Evolutionary conservation across 1,140 invertebrate species (phyloP), one percentile per base, ranked within the genome.

Genomic region (Mya arenaria): DNA sequence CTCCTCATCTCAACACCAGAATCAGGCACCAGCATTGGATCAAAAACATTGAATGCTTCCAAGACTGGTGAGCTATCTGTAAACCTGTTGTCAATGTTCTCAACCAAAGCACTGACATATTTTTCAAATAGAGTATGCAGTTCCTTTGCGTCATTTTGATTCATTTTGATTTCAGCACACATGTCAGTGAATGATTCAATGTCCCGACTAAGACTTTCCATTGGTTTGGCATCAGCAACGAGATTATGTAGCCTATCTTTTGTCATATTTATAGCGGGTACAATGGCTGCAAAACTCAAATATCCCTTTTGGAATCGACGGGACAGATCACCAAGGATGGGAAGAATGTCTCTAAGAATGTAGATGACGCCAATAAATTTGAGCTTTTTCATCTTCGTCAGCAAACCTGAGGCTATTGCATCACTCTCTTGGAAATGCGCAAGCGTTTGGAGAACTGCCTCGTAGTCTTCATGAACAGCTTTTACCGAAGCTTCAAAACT

Each of bases 401-500:
- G 34, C 25, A 79, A 37, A 17, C 77, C 73, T 32, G 13, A 48
- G 13, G 73, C 77, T 23, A 65, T 19, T 52, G 78, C 65, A 60
- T 65, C 69, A 36, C 28, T 23, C 32, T 19, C 28, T 1, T 82
- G 58, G 3, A 79, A 30, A 4, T 6, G n/a, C 17, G 30, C 32
- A 4, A 78, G 63, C 4, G 1, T 77, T 5, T 69, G 71, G 4
- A 83, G 52, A 55, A 82, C 19, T 19, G 44, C 39, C 28, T 80
- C 36, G 28, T 39, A 71, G 36, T 80, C 32, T 0, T 58, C 39
- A 25, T 34, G 17, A 5, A 79, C 39, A n/a, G 74, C 56, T 56
- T 83, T 36, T 4, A 82, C 58, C 15, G 74, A 58, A 4, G 56
- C 56, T 8, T 83, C 73, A 52, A 83, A 65, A 28, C 65, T 62